Evolutionary conservation across 2,797 vertebrate genomes (phyloP), one percentile per base, ranked within the genome.

Genomic region (Lacerta bilineata): DNA sequence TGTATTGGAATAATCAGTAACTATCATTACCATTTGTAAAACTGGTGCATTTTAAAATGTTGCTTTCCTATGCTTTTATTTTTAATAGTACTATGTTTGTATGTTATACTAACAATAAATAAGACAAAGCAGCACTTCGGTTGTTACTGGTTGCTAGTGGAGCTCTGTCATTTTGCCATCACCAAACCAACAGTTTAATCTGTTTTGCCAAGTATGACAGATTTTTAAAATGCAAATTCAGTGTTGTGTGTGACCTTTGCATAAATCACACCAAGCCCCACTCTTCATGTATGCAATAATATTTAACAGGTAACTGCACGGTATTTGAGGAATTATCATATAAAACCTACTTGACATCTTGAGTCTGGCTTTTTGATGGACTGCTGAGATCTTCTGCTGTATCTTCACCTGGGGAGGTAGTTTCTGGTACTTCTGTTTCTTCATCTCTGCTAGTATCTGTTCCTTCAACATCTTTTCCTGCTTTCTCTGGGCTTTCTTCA

Each of bases 301-400:
- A 59, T 29, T 79, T 68, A 50, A 90, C 87, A 76, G 25, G 36
- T 91, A 55, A 75, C 1, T 36, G 80, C 3, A 75, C 4, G 15
- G 74, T 82, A 75, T 23, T 78, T 68, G 80, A 87, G 33, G 64
- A 91, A 90, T 2, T 2, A 36, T 25, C 9, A 25, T 55, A 84
- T 75, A 84, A 36, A 66, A 13, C 92, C 86, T 94, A 96, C 95
- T 90, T 95, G 80, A 61, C 6, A 18, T 93, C 92, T 91, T 92
- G 61, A 80, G 90, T 86, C 66, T 88, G 9, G 18, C 50, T 93
- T 93, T 93, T 43, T 85, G 76, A 79, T 78, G 85, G 64, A 89
- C 55, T 5, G n/a, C 79, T 82, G 79, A 87, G 90, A 83, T 11
- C 76, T n/a, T 11, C 76, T n/a, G 82, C 61, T 41, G 95, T 85